Evolutionary conservation across 2,113 vertebrate species (phyloP).

Genomic region (Engystomops pustulosus): DNA sequence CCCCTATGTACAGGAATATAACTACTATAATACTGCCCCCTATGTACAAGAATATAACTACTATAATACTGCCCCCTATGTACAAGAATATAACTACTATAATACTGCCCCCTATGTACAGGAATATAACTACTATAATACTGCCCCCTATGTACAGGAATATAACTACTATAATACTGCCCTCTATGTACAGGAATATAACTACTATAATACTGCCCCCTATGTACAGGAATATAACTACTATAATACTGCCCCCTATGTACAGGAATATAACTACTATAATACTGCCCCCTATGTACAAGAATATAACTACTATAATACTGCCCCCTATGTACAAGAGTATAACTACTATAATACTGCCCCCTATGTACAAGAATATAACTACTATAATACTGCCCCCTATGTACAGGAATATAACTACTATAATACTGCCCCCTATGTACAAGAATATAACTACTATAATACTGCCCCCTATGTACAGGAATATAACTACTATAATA

Average conservation of each 20-base stretch:
- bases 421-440: too few relatives aligned
- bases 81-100: slow-evolving; percentile 11
- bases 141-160: not conserved
- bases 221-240: too few relatives aligned
- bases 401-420: too few relatives aligned
- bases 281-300: too few relatives aligned
- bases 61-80: not conserved
- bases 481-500: too few relatives aligned
- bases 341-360: not conserved
- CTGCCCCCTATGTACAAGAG: not conserved
- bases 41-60: too few relatives aligned
- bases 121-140: not conserved
- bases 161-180: slow-evolving; percentile 5
- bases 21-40: not conserved
- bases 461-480: too few relatives aligned
- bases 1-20: too few relatives aligned
- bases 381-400: not conserved
- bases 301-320: not conserved
- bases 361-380: not conserved
- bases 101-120: not conserved
- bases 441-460: too few relatives aligned
- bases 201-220: too few relatives aligned
- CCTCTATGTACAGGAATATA: not conserved
- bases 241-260: too few relatives aligned
- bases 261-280: too few relatives aligned